Evolutionary conservation across 2,888 invertebrate genomes (phyloP), one percentile per base, ranked within the genome.

Genomic region (Caenorhabditis plicata): DNA sequence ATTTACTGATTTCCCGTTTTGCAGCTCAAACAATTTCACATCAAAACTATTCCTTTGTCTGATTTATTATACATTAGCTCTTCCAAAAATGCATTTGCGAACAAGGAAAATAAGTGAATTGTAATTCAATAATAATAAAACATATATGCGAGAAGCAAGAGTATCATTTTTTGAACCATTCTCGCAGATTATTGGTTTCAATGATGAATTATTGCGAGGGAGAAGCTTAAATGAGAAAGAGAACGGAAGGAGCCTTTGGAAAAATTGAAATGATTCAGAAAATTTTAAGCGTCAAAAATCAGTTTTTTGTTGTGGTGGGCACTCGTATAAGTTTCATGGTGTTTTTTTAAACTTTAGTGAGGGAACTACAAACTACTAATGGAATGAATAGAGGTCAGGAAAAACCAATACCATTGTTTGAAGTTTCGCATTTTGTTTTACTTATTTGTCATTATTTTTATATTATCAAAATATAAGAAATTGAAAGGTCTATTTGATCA

Each of bases 181-280:
- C n/a, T n/a, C n/a, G n/a, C n/a, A n/a, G n/a, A n/a, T n/a, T n/a
- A n/a, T 38, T 23, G 38, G 20, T 19, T 20, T 19, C 41, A 47
- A 47, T 38, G 29, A 38, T 8, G 15, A 39, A 47, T 17, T 31
- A 39, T 39, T 48, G 48, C 40, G 40, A 40, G 40, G 40, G 48
- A 48, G 40, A 40, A 31, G 39, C 17, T 20, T 5, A 32, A 43
- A 43, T 11, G 20, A 36, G 26, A 46, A 45, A 17, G 17, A 17
- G 7, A 17, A 3, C 17, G 13, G 22, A 19, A 47, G 39, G 17
- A 32, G 25, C 15, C 23, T 39, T 39, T 40, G 40, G 40, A 15
- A 19, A 35, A 45, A 15, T 15, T 25, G 44, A 25, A 33, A 47
- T 38, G 26, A 36, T 38, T 46, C 46, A 23, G 25, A 33, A 27